A percentile compares a stretch with the other conserved stretches of the same genome.
Evolutionary conservation across 2,888 invertebrate genomes (phyloP).

Genomic region (Alloscopus bannaensis): DNA sequence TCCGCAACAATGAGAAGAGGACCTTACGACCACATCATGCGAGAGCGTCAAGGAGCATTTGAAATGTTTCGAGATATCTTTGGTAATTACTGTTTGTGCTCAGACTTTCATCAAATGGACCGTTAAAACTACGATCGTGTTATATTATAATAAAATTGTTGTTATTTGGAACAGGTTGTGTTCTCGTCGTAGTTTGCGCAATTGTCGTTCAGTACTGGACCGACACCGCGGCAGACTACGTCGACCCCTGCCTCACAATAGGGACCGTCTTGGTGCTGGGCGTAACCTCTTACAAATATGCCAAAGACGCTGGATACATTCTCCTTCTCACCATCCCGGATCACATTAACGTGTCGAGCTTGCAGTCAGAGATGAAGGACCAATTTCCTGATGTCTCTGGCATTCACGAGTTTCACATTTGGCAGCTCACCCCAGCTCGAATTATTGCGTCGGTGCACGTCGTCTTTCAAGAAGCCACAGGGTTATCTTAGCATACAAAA

Average conservation of each 20-base stretch:
- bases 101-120: too few species aligned
- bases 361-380: slow-evolving; percentile 81
- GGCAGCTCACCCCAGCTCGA: slow-evolving; percentile 88
- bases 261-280: slow-evolving; percentile 84
- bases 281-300: slow-evolving; percentile 87
- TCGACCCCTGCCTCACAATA: slow-evolving; percentile 86
- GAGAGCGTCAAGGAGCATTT: slow-evolving; percentile 78
- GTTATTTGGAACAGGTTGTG: slow-evolving; percentile 78
- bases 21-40: slow-evolving; percentile 36
- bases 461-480: slow-evolving; percentile 82
- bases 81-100: slow-evolving; percentile 75
- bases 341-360: slow-evolving; percentile 85
- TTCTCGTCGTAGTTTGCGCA: slow-evolving; percentile 85
- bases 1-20: slow-evolving; percentile 67
- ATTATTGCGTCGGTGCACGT: slow-evolving; percentile 91
- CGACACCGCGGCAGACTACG: slow-evolving; percentile 79
- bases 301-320: slow-evolving; percentile 92
- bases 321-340: slow-evolving; percentile 94
- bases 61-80: slow-evolving; percentile 81
- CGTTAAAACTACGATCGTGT: slow-evolving; percentile 8
- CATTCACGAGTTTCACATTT: slow-evolving; percentile 92
- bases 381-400: slow-evolving; percentile 84
- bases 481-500: slow-evolving; percentile 74
- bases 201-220: slow-evolving; percentile 79
- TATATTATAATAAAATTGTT: slow-evolving; percentile 19